Base-by-base conservation (phyloP, 2,888 invertebrate genomes). In the Biston stratarius region DNA sequence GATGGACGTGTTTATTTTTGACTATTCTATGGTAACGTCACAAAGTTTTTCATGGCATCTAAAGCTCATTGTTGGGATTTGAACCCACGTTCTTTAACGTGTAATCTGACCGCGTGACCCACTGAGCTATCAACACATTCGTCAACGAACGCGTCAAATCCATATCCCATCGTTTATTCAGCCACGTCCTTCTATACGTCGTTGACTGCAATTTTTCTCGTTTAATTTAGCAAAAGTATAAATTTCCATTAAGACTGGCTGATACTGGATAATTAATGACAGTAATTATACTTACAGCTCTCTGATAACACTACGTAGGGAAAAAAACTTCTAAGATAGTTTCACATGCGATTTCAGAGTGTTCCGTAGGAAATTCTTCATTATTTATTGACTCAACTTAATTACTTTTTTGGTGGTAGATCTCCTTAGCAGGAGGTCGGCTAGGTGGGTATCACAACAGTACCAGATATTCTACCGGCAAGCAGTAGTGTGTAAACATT, bases 211-310 rank as follows among this genome's bases (percentile, higher is more conserved):
- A 71, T 84, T 87, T 88, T 83, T 84, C 80, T 82, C 64, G 75
- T 83, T 86, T 86, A 88, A 90, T 89, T 89, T 84, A 69, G 81
- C 77, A 76, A 80, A 75, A 78, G 84, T 87, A 91, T 91, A 91
- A 90, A 91, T 91, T 91, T 91, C 85, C 89, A 91, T 92, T 91
- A 90, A 84, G 82, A 49, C 63, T 76, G 77, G 78, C 83, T 83
- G 89, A 90, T 90, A 90, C 80, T 75, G 77, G 49, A 81, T 89
- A 87, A 91, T 89, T 86, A 92, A 92, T 91, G 90, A 80, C 65
- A 67, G 81, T 86, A 88, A 90, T 91, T 91, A 89, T 82, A 79
- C 79, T 70, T 75, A 75, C 66, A 69, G 73, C 72, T 34, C 51
- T 65, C 49, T 78, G 83, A 81, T 78, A 74, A 68, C 55, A 51